Evolutionary conservation across 2,888 invertebrate species (phyloP), one percentile per base, ranked within the genome.

Genomic region (Cephus pygmeus): DNA sequence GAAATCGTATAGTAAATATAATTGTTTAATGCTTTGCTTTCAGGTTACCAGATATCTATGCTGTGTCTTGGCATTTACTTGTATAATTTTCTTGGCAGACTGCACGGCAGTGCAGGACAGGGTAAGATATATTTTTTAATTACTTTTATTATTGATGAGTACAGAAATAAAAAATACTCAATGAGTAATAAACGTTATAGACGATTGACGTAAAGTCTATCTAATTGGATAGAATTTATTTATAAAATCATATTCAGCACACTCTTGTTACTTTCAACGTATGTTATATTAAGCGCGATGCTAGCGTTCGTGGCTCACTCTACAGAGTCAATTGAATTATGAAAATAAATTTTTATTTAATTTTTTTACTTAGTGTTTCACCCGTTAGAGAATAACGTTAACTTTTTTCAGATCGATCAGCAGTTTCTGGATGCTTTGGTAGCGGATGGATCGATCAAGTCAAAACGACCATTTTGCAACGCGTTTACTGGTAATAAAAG

Each of bases 401-500:
- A 15, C 12, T 75, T 35, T 36, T 77, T 76, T 34, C 79, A 88
- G 87, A 79, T 85, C 36, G 83, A 88, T 74, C 84, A 82, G 11
- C 84, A 85, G 34, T 75, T 87, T 33, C 73, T 86, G 71, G 81
- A 88, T 30, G 73, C 79, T 1, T 75, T 83, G 40, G 71, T 79
- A 12, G 69, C 76, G 6, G 85, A 86, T 34, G 79, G 83, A 56
- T 75, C 81, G n/a, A 40, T 79, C 30, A 88, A 86, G 73, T 83
- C 85, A 87, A 97, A 97, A 87, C 93, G 97, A 87, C 97, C 97
- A 0, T 97, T 97, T 91, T 97, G 97, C 92, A 97, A 97, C 87
- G 97, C 97, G 0, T 97, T 97, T 85, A 97, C 97, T 85, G 97
- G 97, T 97, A 92, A 89, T 88, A n/a, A 33, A 15, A 56, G 15